phyloP scores from a whole-genome alignment of 2,113 vertebrate species.

The Pontoporia blainvillei region DNA sequence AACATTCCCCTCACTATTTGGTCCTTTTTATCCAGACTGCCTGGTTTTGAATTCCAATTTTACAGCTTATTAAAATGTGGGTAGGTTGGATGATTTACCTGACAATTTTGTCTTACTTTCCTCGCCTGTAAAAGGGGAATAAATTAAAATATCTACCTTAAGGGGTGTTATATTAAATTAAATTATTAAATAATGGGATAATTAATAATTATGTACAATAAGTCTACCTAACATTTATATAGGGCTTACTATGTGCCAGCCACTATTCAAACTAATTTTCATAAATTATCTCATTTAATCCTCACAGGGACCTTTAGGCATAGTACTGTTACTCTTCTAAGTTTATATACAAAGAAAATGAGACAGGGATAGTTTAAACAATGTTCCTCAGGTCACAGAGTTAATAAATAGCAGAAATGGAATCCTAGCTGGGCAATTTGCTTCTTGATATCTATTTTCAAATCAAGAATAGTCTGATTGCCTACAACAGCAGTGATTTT shows the following conservation, averaged over 20 bases:
- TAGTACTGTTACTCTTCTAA: background rate
- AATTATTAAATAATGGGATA: background rate
- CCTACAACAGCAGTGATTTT: background rate
- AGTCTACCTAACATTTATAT: background rate
- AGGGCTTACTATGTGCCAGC: background rate
- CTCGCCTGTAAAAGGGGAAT: background rate
- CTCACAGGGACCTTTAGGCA: background rate
- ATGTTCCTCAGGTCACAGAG: background rate
- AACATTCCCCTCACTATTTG: background rate
- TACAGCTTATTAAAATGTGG: background rate
- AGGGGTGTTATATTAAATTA: background rate
- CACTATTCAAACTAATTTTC: background rate
- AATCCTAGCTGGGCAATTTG: background rate
- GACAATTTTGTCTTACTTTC: background rate
- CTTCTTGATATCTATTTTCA: background rate
- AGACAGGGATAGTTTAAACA: background rate
- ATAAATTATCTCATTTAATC: background rate
- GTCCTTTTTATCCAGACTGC: background rate
- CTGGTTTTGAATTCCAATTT: background rate
- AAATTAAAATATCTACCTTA: background rate
- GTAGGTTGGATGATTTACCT: background rate
- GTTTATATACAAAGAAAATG: background rate
- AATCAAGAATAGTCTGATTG: background rate
- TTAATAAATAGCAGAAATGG: background rate
- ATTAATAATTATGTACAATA: background rate